A percentile compares a stretch with the other conserved stretches of the same genome.
phyloP scores from a whole-genome alignment of 2,888 invertebrate species.

The Coremacera marginata region DNA sequence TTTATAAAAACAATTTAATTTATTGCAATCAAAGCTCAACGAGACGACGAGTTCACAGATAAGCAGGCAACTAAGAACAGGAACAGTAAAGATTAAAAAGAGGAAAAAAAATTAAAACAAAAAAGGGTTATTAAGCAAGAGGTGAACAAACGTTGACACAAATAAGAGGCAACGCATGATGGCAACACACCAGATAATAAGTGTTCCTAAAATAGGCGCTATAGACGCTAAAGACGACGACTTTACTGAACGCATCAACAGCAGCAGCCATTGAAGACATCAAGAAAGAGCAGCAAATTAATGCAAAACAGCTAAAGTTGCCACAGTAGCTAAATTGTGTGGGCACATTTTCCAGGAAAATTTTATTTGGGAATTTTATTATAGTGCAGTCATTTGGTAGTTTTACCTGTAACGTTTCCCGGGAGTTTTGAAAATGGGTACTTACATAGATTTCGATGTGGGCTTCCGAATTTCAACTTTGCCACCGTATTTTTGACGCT shows the following conservation, averaged over 20 bases:
- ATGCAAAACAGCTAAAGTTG: not conserved
- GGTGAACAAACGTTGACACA: slow-evolving; percentile 34
- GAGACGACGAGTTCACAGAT: not conserved
- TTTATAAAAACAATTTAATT: not conserved
- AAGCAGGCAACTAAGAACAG: not conserved
- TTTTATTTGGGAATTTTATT: no score
- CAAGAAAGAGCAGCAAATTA: not conserved
- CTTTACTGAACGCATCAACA: slow-evolving; percentile 2
- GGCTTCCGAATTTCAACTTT: no score
- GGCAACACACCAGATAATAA: slow-evolving; percentile 1
- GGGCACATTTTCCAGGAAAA: no score
- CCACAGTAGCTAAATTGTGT: not conserved
- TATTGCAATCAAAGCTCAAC: slow-evolving; percentile 11
- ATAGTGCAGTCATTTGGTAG: no score
- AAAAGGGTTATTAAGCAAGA: slow-evolving; percentile 26
- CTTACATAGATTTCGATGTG: no score
- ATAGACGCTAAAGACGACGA: not conserved
- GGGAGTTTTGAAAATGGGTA: no score
- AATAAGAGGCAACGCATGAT: slow-evolving; percentile 4
- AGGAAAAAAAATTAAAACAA: slow-evolving; percentile 2
- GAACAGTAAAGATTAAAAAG: not conserved
- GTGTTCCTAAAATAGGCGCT: slow-evolving; percentile 22
- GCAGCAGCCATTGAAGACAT: not conserved
- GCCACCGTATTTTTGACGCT: no score
- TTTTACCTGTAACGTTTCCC: no score